Evolutionary conservation across 2,113 vertebrate species (phyloP).

Genomic region (Anarrhichthys ocellatus): DNA sequence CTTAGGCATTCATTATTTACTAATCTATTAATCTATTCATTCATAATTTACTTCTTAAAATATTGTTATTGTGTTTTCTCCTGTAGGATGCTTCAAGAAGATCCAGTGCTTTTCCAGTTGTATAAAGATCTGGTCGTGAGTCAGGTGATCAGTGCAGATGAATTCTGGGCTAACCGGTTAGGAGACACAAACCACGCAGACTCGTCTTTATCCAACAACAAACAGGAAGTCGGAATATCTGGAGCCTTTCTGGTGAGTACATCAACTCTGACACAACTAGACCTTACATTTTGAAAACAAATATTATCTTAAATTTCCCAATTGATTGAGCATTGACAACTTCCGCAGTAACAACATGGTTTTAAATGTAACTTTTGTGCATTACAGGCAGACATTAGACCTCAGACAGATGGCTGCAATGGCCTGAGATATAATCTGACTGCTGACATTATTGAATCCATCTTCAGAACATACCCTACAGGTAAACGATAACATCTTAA

Average conservation of each 20-base stretch:
- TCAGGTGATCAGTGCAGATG: conserved; percentile 98
- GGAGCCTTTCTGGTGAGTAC: conserved; percentile 95
- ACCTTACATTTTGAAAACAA: background rate
- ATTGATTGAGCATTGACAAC: background rate
- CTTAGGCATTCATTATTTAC: background rate
- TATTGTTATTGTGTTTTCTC: conserved; percentile 33
- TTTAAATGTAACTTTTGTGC: conserved; percentile 13
- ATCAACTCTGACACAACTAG: background rate
- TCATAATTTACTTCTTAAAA: background rate
- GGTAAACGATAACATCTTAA: conserved; percentile 79
- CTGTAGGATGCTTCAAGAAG: conserved; percentile 97
- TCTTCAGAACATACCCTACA: conserved; percentile 98
- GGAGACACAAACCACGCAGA: conserved; percentile 88
- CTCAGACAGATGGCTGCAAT: conserved; percentile 98
- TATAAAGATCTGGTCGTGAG: conserved; percentile 99
- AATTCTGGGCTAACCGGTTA: conserved; percentile 98
- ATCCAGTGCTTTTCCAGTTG: conserved; percentile 97
- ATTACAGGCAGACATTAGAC: conserved; percentile 94
- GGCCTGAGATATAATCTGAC: conserved; percentile 97
- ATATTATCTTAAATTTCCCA: conserved; percentile 6
- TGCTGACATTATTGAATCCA: conserved; percentile 97
- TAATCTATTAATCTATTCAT: background rate
- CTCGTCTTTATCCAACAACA: conserved; percentile 84
- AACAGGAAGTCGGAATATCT: conserved; percentile 98
- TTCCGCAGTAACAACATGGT: background rate